Conservation (phyloP, 1,140 invertebrate species). For the Drosophila rhopaloa region DNA sequence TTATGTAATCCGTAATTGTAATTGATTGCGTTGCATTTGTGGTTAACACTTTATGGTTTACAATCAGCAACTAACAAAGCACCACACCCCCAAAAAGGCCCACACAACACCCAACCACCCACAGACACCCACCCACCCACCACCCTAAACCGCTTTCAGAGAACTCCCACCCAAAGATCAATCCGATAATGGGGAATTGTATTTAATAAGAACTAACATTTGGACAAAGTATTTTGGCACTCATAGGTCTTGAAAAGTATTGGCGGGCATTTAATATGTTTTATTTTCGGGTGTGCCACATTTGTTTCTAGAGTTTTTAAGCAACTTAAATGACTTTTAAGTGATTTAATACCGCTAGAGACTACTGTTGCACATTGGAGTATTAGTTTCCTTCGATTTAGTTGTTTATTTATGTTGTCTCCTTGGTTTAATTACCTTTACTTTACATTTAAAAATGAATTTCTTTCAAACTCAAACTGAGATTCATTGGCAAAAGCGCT, state of each 20-base stretch:
- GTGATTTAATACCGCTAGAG: neutral
- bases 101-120: constrained; percentile 22
- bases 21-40: constrained; percentile 48
- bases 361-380: neutral
- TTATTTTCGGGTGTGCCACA: neutral
- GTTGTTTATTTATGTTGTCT: constrained; percentile 3
- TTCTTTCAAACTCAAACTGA: constrained; percentile 82
- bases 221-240: constrained; percentile 54
- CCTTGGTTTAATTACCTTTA: constrained; percentile 38
- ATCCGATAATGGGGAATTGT: constrained; percentile 26
- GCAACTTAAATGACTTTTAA: neutral
- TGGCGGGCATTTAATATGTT: constrained; percentile 31
- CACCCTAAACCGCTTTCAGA: constrained; percentile 44
- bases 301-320: neutral
- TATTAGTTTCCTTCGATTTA: constrained; percentile 6
- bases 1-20: constrained; percentile 66
- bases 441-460: constrained; percentile 81
- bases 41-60: constrained; percentile 41
- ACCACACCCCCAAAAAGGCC: constrained; percentile 38
- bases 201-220: constrained; percentile 30
- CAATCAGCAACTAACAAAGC: constrained; percentile 48
- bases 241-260: constrained; percentile 26
- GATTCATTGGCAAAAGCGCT: constrained; percentile 69
- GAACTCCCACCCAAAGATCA: constrained; percentile 34
- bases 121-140: constrained; percentile 28